Base-by-base conservation (phyloP, 2,797 vertebrate genomes). In the Acomys russatus region DNA sequence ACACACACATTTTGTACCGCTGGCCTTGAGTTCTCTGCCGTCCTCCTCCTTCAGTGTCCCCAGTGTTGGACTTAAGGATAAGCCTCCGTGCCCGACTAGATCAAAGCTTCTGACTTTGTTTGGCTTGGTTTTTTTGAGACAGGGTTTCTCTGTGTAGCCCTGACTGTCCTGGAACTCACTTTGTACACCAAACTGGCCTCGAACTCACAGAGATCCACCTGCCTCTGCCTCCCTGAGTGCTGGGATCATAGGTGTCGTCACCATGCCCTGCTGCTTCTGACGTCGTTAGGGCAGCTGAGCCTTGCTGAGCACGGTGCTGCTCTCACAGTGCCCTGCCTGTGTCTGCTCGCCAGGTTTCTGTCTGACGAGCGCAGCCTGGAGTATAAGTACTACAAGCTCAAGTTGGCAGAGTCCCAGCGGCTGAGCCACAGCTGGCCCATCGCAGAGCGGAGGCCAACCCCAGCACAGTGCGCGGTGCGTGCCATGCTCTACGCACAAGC, bases 361-460 rank as follows among this genome's bases (percentile, higher is more conserved):
- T 97, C 98, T 1, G 98, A 99, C 6, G 97, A 98, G 82, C 98
- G 98, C 5, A 99, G 98, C 83, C 97, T 98, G 30, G 99, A 99
- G 59, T 98, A 98, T 97, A 99, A 98, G 77, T 99, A 99, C 54
- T 99, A 98, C 84, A 97, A 97, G 22, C 98, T 99, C 94, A 98
- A 98, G 96, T 76, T 99, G n/a, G 92, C 98, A 0, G 98, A 99
- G 94, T 83, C 54, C 49, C 98, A 98, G 68, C 97, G 97, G 35
- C 59, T 93, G 71, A 95, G 91, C 56, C 95, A 97, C 49, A 61
- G 84, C 28, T 5, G 88, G 1, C n/a, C 82, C 93, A 44, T 96
- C 74, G 89, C 94, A 15, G 95, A 94, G n/a, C 90, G 70, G 71
- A 96, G 94, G 84, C 96, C 93, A 0, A 70, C 95, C 0, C 96